These are phyloP conservation scores for Erannis defoliaria DNA, from an alignment of 2,888 invertebrate species.

Conservation along the genomic window DNA sequence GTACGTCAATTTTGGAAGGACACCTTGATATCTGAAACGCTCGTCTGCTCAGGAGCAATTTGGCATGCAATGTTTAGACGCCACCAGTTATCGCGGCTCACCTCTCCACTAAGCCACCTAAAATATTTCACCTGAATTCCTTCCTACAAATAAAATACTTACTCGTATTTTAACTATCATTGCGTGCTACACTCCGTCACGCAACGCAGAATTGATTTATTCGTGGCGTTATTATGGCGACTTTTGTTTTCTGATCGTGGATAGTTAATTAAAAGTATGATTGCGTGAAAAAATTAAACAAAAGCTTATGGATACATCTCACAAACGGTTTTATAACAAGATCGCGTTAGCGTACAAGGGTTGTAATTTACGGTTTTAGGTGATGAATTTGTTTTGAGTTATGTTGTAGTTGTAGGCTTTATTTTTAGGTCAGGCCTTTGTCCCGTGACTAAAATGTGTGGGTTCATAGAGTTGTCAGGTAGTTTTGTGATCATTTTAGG, in stretches of 20 bases:
- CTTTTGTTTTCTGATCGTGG: slow-evolving; percentile 57
- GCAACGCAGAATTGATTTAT: slow-evolving; percentile 72
- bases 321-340: slow-evolving; percentile 15
- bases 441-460: background rate
- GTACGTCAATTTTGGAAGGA: no score
- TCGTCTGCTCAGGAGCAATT: slow-evolving; percentile 24
- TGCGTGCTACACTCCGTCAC: slow-evolving; percentile 72
- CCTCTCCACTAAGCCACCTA: slow-evolving; percentile 50
- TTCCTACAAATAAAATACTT: slow-evolving; percentile 50
- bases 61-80: slow-evolving; percentile 33
- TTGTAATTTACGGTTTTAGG: slow-evolving; percentile 22
- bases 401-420: background rate
- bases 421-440: slow-evolving; percentile 1
- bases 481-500: no score
- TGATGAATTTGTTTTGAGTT: slow-evolving; percentile 21
- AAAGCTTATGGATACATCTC: slow-evolving; percentile 22
- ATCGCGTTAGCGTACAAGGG: slow-evolving; percentile 19
- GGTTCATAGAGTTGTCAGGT: no score
- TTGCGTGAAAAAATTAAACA: slow-evolving; percentile 48
- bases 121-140: slow-evolving; percentile 63
- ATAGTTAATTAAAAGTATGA: slow-evolving; percentile 61
- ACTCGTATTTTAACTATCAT: slow-evolving; percentile 66
- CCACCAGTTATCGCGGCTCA: slow-evolving; percentile 47
- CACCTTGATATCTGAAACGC: slow-evolving; percentile 2
- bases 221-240: slow-evolving; percentile 55